Evolutionary conservation across 2,888 invertebrate species (phyloP), one percentile per base, ranked within the genome.

Genomic region (Pandemis heparana): DNA sequence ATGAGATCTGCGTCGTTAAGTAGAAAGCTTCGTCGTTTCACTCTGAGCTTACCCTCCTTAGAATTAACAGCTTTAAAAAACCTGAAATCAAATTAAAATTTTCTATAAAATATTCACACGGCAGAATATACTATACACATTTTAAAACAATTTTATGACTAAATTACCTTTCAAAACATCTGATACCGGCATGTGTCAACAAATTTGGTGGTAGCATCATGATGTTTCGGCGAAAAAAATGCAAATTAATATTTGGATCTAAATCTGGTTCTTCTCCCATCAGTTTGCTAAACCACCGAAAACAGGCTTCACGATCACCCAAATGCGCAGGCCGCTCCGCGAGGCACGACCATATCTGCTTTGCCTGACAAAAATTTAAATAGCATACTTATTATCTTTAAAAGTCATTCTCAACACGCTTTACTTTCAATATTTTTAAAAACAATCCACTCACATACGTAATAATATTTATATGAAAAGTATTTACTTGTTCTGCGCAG

Each of bases 201-300:
- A 98, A 94, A 79, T 97, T 96, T 1, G 99, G 99, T 90, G 99
- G 97, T 82, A 99, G 95, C 85, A 98, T 98, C 80, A 99, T 95
- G 80, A 99, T 97, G 87, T 99, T 99, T 83, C 97, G 97, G 90
- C 98, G 98, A 94, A 99, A 99, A 94, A 99, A 99, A 89, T 98
- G 98, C 87, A 97, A 96, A 85, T 98, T 98, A 72, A 99, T 98
- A 80, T 98, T 98, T 0, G 99, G 99, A 92, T 99, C 99, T 70
- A 99, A 93, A 90, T 99, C 99, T 0, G 99, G 99, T 86, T 99
- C 99, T 81, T 99, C 99, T 18, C 98, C 98, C 98, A 98, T 98
- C 51, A 98, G 92, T 92, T 99, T 99, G 53, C 99, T 98, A 94
- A 99, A 99, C 99, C 99, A 99, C 83, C 98, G 97, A 92, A 99